Evolutionary conservation across 2,797 vertebrate genomes (phyloP), one percentile per base, ranked within the genome.

Genomic region (Enteromius viviparus): DNA sequence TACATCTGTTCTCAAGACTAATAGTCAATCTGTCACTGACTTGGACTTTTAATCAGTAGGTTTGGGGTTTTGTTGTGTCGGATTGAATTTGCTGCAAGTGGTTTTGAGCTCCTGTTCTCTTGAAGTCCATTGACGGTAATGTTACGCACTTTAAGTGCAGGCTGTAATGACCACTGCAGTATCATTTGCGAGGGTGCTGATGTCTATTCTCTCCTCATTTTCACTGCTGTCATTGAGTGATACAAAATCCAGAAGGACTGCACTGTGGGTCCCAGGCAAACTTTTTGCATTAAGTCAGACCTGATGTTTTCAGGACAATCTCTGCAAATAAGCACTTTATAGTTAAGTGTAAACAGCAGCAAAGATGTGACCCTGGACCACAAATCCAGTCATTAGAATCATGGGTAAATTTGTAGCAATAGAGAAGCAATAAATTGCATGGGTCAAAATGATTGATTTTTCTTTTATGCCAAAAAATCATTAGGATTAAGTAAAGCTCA

Each of bases 301-400:
- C 45, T 14, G 26, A n/a, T n/a, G 69, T 58, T 0, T 32, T 80
- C 37, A 60, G 21, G 62, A 47, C 69, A 51, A 8, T 82, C 32
- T 82, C 29, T 60, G 8, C 74, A 79, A 71, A 84, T n/a, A 51
- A 62, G 77, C 77, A 88, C 83, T 86, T 86, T 86, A 86, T 80
- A 34, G 42, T 78, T 55, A 21, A 62, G 37, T 76, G 60, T 75
- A 53, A 32, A 64, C 21, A 71, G 34, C 14, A 51, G 65, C 21
- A 65, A 40, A 65, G 49, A 14, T 80, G 51, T 7, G 47, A 60
- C n/a, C 11, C 55, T 60, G 55, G 55, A 10, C 55, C 10, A 60
- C 4, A 26, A 23, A 60, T 23, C 55, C 11, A 60, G n/a, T 60
- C 55, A 3, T 60, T 23, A 26, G 55, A 4, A 0, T 10, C 55